phyloP scores from a whole-genome alignment of 2,113 vertebrate species.

The Colaptes auratus region DNA sequence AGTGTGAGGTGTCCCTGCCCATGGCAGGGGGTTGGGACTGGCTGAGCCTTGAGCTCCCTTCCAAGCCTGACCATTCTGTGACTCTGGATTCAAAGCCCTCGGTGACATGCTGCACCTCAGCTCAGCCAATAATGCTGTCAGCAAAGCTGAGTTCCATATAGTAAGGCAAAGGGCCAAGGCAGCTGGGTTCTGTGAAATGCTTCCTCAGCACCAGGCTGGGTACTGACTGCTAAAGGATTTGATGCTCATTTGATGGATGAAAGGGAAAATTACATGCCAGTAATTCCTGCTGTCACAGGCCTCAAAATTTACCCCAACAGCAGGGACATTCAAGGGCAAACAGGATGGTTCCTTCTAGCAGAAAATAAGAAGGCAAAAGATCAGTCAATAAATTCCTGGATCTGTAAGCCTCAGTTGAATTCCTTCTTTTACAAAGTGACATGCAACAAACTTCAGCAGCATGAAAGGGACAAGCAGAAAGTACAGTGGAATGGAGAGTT shows the following conservation, averaged over 20 bases:
- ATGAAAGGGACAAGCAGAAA: background rate
- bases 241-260: slow-evolving; percentile 57
- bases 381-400: slow-evolving; percentile 26
- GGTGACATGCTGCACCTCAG: background rate
- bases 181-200: slow-evolving; percentile 37
- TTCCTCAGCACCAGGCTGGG: slow-evolving; percentile 38
- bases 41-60: too few species aligned
- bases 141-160: slow-evolving; percentile 41
- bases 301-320: slow-evolving; percentile 8
- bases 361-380: slow-evolving; percentile 42
- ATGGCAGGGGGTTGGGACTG: too few species aligned
- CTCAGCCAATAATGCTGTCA: slow-evolving; percentile 45
- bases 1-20: too few species aligned
- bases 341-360: background rate
- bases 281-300: slow-evolving; percentile 61
- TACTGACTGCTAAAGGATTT: slow-evolving; percentile 31
- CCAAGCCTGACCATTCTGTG: too few species aligned
- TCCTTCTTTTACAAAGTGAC: background rate
- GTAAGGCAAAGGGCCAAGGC: slow-evolving; percentile 33
- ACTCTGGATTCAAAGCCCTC: background rate
- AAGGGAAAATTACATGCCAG: slow-evolving; percentile 53
- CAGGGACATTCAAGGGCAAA: slow-evolving; percentile 61
- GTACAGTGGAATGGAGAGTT: background rate
- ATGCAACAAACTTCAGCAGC: background rate
- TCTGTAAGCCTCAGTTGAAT: background rate